phyloP scores from a whole-genome alignment of 2,888 invertebrate genomes.

The Metalampra italica region DNA sequence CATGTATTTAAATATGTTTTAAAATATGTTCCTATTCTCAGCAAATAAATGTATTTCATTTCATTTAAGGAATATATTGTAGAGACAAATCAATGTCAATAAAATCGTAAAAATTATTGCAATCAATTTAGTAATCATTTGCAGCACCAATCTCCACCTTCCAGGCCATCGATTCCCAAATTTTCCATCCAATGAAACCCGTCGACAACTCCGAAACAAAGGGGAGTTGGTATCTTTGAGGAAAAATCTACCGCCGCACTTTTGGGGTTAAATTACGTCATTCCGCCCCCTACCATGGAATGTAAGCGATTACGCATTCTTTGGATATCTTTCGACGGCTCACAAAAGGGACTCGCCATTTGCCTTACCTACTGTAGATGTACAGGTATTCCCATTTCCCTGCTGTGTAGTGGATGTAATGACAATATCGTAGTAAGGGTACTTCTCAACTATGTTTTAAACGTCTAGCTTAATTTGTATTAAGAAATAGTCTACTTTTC shows the following conservation, averaged over 20 bases:
- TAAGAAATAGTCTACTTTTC: too few relatives aligned
- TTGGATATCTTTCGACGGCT: constrained; percentile 12
- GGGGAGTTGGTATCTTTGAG: constrained; percentile 6
- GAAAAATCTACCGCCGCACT: constrained; percentile 12
- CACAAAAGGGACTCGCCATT: constrained; percentile 6
- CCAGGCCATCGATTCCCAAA: constrained; percentile 1
- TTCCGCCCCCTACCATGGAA: constrained; percentile 15
- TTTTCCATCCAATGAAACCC: constrained; percentile 8
- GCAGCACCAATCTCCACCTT: neutral
- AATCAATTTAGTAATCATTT: neutral
- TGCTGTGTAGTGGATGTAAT: constrained; percentile 9
- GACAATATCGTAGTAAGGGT: neutral
- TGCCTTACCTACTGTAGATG: neutral
- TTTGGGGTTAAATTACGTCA: constrained; percentile 20
- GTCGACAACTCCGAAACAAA: constrained; percentile 1
- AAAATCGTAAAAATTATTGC: neutral
- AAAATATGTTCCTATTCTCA: too few relatives aligned
- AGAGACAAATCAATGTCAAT: neutral
- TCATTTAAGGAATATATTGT: too few relatives aligned
- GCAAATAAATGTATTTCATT: too few relatives aligned
- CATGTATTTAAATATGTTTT: too few relatives aligned
- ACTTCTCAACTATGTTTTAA: too few relatives aligned
- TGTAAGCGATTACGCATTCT: constrained; percentile 18
- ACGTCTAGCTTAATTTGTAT: too few relatives aligned
- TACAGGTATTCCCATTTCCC: constrained; percentile 12